Evolutionary conservation across 1,140 invertebrate species (phyloP).

Genomic region (Lucilia cuprina): DNA sequence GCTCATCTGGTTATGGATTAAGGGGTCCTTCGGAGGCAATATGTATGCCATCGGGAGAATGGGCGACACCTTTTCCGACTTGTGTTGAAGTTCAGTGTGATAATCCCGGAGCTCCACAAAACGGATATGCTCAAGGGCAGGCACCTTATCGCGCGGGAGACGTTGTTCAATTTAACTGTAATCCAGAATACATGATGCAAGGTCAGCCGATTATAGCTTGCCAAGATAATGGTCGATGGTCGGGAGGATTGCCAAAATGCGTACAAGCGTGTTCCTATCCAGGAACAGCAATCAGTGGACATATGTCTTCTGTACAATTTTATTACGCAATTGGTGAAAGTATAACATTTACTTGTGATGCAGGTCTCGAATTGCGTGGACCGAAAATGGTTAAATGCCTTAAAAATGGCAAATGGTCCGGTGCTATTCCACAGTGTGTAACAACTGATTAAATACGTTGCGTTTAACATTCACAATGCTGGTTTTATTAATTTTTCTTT

Average conservation of each 20-base stretch:
- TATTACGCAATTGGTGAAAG: constrained; percentile 86
- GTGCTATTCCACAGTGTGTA: constrained; percentile 75
- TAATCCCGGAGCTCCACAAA: constrained; percentile 73
- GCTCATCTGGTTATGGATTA: constrained; percentile 82
- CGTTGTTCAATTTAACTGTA: constrained; percentile 84
- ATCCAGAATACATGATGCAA: constrained; percentile 87
- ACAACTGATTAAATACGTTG: constrained; percentile 34
- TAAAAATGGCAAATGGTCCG: constrained; percentile 85
- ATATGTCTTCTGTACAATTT: constrained; percentile 85
- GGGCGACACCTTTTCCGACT: constrained; percentile 76
- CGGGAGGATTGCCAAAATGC: constrained; percentile 82
- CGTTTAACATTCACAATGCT: too few relatives aligned
- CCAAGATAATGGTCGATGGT: constrained; percentile 89
- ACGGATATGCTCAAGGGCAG: constrained; percentile 77
- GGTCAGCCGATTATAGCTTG: constrained; percentile 84
- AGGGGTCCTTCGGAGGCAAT: constrained; percentile 75
- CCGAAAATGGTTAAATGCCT: constrained; percentile 78
- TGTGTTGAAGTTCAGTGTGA: constrained; percentile 83
- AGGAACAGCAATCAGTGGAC: constrained; percentile 81
- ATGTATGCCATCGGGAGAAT: constrained; percentile 80
- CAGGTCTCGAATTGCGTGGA: constrained; percentile 77
- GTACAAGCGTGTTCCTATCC: constrained; percentile 85
- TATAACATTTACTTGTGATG: constrained; percentile 83
- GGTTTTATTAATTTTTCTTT: too few relatives aligned
- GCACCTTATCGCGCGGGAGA: constrained; percentile 81